These are phyloP conservation scores for Hemistola chrysoprasaria DNA, from an alignment of 2,888 invertebrate species.

Conservation along the genomic window DNA sequence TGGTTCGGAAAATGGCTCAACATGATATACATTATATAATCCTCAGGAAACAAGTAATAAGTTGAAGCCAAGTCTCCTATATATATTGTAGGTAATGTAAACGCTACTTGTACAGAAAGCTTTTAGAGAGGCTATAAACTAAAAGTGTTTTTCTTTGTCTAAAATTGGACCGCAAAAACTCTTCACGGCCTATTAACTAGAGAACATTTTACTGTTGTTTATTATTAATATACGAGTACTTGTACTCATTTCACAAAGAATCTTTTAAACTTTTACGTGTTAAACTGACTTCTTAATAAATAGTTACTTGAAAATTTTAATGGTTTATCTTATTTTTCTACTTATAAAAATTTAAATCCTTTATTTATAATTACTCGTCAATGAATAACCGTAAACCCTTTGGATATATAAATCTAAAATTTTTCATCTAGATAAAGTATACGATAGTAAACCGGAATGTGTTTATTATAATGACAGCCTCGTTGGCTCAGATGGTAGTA, in stretches of 20 bases:
- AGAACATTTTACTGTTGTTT: constrained; percentile 23
- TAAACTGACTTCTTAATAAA: neutral
- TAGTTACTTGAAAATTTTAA: constrained; percentile 1
- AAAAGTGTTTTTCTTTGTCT: constrained; percentile 39
- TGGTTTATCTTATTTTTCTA: too few species aligned
- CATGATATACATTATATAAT: constrained; percentile 51
- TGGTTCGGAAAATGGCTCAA: constrained; percentile 55
- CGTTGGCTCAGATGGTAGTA: too few species aligned
- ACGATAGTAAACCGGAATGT: too few species aligned
- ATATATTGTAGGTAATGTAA: constrained; percentile 57
- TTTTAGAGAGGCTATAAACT: constrained; percentile 48
- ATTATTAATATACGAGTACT: constrained; percentile 21
- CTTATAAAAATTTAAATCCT: too few species aligned
- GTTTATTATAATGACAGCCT: too few species aligned
- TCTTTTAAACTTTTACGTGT: too few species aligned
- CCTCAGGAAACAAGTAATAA: constrained; percentile 58
- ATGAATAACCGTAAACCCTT: too few species aligned
- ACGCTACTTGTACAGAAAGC: constrained; percentile 52
- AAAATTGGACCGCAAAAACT: constrained; percentile 30
- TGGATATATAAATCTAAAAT: too few species aligned
- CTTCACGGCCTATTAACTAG: constrained; percentile 31
- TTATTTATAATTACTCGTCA: too few species aligned
- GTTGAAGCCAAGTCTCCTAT: constrained; percentile 55
- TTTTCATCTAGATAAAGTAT: too few species aligned
- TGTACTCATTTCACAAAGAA: too few species aligned